These are phyloP conservation scores for Platypus cylindrus DNA, from an alignment of 2,888 invertebrate species.

Conservation along the genomic window DNA sequence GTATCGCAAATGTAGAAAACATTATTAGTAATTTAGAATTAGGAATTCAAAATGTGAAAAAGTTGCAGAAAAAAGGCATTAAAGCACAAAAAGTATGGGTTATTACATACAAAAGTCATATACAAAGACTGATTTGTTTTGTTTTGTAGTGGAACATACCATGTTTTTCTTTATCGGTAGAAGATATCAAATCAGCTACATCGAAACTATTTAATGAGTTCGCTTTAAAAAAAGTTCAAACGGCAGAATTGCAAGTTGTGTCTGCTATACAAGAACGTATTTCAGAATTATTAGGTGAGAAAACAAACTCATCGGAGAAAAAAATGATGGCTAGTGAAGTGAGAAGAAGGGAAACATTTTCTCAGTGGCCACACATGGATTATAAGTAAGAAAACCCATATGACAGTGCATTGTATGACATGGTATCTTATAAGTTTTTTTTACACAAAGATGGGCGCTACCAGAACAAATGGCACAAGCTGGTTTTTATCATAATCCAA, in stretches of 20 bases:
- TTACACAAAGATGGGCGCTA: slow-evolving; percentile 66
- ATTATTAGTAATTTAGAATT: slow-evolving; percentile 65
- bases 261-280: slow-evolving; percentile 81
- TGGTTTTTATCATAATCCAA: slow-evolving; percentile 91
- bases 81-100: slow-evolving; percentile 78
- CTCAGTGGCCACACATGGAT: slow-evolving; percentile 93
- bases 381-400: slow-evolving; percentile 57
- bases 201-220: slow-evolving; percentile 70
- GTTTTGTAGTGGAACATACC: slow-evolving; percentile 78
- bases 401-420: not conserved
- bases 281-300: slow-evolving; percentile 53
- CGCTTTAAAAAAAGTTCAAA: slow-evolving; percentile 67
- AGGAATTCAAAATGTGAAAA: slow-evolving; percentile 58
- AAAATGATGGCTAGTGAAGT: slow-evolving; percentile 85
- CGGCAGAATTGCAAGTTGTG: slow-evolving; percentile 77
- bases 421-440: not conserved
- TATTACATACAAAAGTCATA: no score
- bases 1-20: slow-evolving; percentile 44
- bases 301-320: slow-evolving; percentile 39
- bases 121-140: slow-evolving; percentile 3
- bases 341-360: slow-evolving; percentile 79
- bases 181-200: slow-evolving; percentile 66
- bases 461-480: slow-evolving; percentile 96
- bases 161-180: slow-evolving; percentile 67
- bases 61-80: slow-evolving; percentile 67